Base-by-base conservation (phyloP, 2,888 invertebrate genomes). In the Diaperis boleti region DNA sequence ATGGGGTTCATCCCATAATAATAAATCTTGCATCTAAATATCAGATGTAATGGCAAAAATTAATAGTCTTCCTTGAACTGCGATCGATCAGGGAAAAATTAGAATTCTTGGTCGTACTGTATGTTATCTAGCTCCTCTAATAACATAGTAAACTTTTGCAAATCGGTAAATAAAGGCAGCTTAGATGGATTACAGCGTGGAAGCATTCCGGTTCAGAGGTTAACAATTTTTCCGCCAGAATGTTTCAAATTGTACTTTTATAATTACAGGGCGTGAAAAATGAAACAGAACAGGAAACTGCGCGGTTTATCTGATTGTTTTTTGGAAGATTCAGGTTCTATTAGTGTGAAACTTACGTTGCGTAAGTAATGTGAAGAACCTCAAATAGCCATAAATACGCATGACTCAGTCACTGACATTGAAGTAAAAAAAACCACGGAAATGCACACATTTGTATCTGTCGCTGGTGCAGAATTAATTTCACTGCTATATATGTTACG, bases 51-150 rank as follows among this genome's bases (percentile, higher is more conserved):
- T 47, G 10, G 47, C 31, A 47, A 47, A 47, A 47, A 47, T 47
- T 29, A 47, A 47, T 29, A 47, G 47, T 17, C 47, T 47, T 47
- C 22, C 31, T 17, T 31, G 31, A 22, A 31, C 47, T 31, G 31
- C 8, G 47, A 47, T 47, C 33, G 4, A 49, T 49, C 49, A 15
- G 33, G 10, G 1, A 49, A 49, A 49, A 49, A 49, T 49, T 35
- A 33, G 49, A 35, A 49, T 49, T 49, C 49, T 49, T 49, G 49
- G n/a, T 17, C 49, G 49, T 49, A 49, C 49, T 49, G 33, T 49
- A 18, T 17, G 49, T 33, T 33, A 33, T 33, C 33, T 44, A 6
- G 1, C 33, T 35, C 33, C 11, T 35, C 33, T 49, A 49, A 49
- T 49, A 49, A 49, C 49, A 49, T 35, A 35, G 49, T 35, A 31